Evolutionary conservation across 2,113 vertebrate species (phyloP), one percentile per base, ranked within the genome.

Genomic region (Pterocles orientalis): DNA sequence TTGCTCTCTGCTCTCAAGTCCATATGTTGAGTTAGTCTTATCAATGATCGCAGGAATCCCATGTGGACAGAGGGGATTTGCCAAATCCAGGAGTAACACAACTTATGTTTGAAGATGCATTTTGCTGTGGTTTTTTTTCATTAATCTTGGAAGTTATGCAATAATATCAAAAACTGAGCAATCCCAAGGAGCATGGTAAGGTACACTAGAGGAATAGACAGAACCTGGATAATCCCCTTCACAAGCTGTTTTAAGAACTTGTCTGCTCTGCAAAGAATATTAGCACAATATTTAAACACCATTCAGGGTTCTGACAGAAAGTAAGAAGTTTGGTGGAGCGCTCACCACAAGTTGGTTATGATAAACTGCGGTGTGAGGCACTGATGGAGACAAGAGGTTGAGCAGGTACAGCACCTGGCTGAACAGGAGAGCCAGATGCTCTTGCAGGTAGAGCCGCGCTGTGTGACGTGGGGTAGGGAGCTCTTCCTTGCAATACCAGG

Each of bases 141-240:
- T 65, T 95, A 54, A 50, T 93, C 83, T 70, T 88, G 48, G 82
- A 86, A 96, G 9, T 88, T 97, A 94, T 71, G 53, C 77, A 94
- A 94, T 82, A 91, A 43, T 81, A 90, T 95, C 91, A 92, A 81
- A 91, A 84, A 64, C 21, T 10, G 53, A 92, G 56, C 86, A 81
- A 25, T 76, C 43, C 31, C 36, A 80, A 94, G 66, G 41, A 83
- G 29, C 50, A 47, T 17, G 31, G 47, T 72, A 58, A 84, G 4
- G 41, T 45, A 64, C 53, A 69, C 45, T 34, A 70, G 50, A 75
- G 36, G 18, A 71, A 93, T 9, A 75, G 28, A 56, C n/a, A 29
- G 25, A 84, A 87, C 12, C 36, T 45, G 23, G n/a, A 61, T 69
- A 89, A 82, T 36, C 33, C 14, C 33, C 34, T 68, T 78, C 33